Evolutionary conservation across 2,797 vertebrate species (phyloP).

Genomic region (Allobates femoralis): DNA sequence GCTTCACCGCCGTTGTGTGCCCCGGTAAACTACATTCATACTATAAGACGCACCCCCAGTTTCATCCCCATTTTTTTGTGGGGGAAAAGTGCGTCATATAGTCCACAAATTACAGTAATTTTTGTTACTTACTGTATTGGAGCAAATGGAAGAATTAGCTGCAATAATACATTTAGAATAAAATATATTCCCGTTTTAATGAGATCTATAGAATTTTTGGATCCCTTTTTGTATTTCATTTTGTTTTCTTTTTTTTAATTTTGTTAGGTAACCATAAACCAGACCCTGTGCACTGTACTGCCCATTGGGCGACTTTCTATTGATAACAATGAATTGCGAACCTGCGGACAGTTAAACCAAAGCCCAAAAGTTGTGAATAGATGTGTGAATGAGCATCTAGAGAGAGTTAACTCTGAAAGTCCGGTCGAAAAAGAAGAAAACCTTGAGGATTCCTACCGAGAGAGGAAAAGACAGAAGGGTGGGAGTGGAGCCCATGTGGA

Average conservation of each 20-base stretch:
- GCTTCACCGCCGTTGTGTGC: no score
- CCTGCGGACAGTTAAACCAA: neutral
- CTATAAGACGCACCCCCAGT: no score
- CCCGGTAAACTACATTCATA: no score
- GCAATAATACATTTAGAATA: no score
- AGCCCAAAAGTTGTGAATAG: neutral
- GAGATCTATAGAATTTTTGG: neutral
- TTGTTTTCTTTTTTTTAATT: neutral
- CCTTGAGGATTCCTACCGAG: neutral
- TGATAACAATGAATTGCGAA: slow-evolving; percentile 40
- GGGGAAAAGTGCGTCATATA: no score
- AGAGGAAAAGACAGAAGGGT: slow-evolving; percentile 15
- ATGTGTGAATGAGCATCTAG: accelerated
- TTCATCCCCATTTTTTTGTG: no score
- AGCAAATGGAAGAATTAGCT: no score
- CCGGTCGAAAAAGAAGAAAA: neutral
- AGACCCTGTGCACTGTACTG: slow-evolving; percentile 50
- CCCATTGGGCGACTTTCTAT: slow-evolving; percentile 52
- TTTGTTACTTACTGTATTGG: no score
- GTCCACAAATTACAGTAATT: no score
- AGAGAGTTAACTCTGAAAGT: slow-evolving; percentile 28
- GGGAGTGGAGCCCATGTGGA: neutral
- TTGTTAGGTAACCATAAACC: slow-evolving; percentile 48
- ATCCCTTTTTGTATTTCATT: neutral
- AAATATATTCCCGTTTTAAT: neutral